Conservation (phyloP, 1,140 invertebrate species). For the Antheraea mylitta region DNA sequence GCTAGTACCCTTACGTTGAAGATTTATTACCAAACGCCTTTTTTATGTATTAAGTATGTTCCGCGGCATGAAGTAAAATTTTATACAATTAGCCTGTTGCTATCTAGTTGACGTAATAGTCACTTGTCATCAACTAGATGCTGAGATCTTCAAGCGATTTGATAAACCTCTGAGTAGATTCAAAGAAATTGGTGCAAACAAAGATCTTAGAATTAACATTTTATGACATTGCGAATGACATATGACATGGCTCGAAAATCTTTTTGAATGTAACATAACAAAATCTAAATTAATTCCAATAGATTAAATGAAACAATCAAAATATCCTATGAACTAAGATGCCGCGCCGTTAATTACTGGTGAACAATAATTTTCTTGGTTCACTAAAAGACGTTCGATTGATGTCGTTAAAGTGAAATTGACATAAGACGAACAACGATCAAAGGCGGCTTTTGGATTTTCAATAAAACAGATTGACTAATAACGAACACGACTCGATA, state of each 20-base stretch:
- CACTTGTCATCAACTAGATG: too few relatives aligned
- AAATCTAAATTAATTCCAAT: background rate
- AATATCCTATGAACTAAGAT: slow-evolving; percentile 23
- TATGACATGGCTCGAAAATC: background rate
- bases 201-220: too few relatives aligned
- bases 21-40: too few relatives aligned
- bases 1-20: too few relatives aligned
- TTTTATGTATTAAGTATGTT: too few relatives aligned
- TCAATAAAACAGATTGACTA: slow-evolving; percentile 74
- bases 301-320: slow-evolving; percentile 13
- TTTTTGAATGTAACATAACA: background rate
- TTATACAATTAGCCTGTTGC: too few relatives aligned
- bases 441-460: slow-evolving; percentile 61
- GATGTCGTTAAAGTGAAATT: slow-evolving; percentile 52
- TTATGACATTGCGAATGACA: too few relatives aligned
- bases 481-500: slow-evolving; percentile 61
- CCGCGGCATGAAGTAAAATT: too few relatives aligned
- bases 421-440: slow-evolving; percentile 51
- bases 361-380: slow-evolving; percentile 21
- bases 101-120: too few relatives aligned
- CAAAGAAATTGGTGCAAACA: too few relatives aligned
- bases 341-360: slow-evolving; percentile 21
- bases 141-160: too few relatives aligned
- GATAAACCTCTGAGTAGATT: too few relatives aligned
- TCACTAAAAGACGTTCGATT: slow-evolving; percentile 2